Evolutionary conservation across 2,113 vertebrate genomes (phyloP).

Genomic region (Ellobius talpinus): DNA sequence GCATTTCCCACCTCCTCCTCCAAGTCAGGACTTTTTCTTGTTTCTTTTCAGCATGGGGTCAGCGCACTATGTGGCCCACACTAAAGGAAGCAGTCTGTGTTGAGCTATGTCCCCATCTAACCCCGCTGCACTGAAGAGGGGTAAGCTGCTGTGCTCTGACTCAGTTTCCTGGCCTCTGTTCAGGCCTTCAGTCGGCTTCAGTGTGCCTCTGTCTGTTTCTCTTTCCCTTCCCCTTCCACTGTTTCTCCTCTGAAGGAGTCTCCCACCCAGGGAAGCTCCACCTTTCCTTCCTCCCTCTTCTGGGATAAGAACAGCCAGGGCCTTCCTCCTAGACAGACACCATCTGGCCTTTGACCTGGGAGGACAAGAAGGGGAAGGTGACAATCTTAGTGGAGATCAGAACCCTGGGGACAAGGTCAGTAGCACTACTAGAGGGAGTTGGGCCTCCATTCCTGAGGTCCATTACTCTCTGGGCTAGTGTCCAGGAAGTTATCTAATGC

Average conservation of each 20-base stretch:
- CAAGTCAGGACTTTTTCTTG: not conserved
- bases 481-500: not conserved
- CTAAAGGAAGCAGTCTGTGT: not conserved
- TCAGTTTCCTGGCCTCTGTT: not conserved
- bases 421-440: not conserved
- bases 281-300: not conserved
- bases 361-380: not conserved
- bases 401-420: not conserved
- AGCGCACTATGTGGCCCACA: not conserved
- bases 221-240: not conserved
- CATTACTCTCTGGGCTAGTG: not conserved
- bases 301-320: not conserved
- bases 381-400: not conserved
- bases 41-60: not conserved
- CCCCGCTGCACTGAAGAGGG: not conserved
- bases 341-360: not conserved
- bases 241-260: not conserved
- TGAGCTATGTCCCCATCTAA: not conserved
- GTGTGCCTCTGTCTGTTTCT: not conserved
- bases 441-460: not conserved
- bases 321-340: not conserved
- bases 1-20: too few species aligned
- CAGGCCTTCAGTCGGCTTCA: too few species aligned
- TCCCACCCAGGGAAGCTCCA: not conserved
- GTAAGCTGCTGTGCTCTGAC: not conserved